Conservation (phyloP, 37 sponge, comb jelly and placozoan genomes). For the Corticium candelabrum region DNA sequence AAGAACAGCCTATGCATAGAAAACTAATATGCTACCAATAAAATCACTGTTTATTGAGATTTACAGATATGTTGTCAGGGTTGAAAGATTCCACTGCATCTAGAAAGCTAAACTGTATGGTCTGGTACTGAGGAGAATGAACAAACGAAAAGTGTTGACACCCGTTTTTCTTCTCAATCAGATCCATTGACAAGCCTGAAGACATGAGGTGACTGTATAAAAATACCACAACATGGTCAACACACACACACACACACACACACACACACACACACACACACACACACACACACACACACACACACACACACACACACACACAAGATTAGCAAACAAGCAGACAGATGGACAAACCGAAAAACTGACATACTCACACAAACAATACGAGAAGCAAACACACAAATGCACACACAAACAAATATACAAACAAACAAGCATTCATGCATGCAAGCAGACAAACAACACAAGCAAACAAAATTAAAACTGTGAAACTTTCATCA, state of each 20-base stretch:
- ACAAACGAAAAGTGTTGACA: conserved; percentile 61
- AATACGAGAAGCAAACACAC: too few species aligned
- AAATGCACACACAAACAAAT: too few species aligned
- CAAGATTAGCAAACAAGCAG: too few species aligned
- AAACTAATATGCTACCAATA: background rate
- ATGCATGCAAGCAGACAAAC: too few species aligned
- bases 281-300: too few species aligned
- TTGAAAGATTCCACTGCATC: conserved; percentile 78
- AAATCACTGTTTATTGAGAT: background rate
- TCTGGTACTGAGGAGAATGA: conserved; percentile 68
- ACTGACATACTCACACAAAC: too few species aligned
- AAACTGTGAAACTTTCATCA: too few species aligned
- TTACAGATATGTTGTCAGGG: conserved; percentile 66
- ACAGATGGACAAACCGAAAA: too few species aligned
- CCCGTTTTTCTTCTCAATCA: conserved; percentile 51
- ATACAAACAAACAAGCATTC: too few species aligned
- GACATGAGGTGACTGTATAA: background rate
- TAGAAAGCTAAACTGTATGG: conserved; percentile 53
- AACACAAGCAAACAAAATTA: too few species aligned
- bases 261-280: too few species aligned
- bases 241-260: background rate
- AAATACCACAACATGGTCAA: background rate
- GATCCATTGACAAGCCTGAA: conserved; percentile 57
- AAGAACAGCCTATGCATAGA: conserved; percentile 30
- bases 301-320: too few species aligned